Evolutionary conservation across 2,113 vertebrate genomes (phyloP).

Genomic region (Microtus richardsoni): DNA sequence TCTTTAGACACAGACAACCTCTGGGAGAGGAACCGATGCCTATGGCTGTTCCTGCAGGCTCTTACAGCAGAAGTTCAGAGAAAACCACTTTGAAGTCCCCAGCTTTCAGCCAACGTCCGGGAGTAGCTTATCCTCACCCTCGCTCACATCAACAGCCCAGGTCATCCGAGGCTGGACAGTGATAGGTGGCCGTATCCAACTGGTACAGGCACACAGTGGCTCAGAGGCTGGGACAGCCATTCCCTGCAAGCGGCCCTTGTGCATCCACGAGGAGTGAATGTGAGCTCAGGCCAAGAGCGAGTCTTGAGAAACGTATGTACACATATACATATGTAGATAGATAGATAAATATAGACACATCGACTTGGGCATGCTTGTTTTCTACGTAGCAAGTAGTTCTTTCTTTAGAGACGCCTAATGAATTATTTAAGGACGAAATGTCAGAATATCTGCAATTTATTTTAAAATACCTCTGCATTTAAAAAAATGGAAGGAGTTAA

Average conservation of each 20-base stretch:
- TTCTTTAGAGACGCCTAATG: constrained; percentile 35
- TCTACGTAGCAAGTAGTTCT: not conserved
- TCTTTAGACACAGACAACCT: too few species aligned
- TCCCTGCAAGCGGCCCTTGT: not conserved
- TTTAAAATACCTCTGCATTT: constrained; percentile 52
- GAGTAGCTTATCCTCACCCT: not conserved
- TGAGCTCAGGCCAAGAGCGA: not conserved
- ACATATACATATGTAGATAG: too few species aligned
- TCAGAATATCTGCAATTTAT: constrained; percentile 54
- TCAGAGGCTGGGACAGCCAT: not conserved
- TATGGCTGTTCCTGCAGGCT: not conserved
- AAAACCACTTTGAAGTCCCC: not conserved
- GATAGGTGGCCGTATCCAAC: not conserved
- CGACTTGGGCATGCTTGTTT: not conserved
- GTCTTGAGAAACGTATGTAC: not conserved
- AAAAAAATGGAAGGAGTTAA: constrained; percentile 64
- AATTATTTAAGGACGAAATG: constrained; percentile 68
- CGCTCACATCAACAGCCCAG: not conserved
- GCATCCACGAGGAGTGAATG: too few species aligned
- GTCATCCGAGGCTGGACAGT: not conserved
- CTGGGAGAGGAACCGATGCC: not conserved
- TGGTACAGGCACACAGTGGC: too few species aligned
- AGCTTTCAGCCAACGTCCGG: not conserved
- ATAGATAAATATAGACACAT: too few species aligned
- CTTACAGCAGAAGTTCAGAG: not conserved